Evolutionary conservation across 2,113 vertebrate species (phyloP).

Genomic region (Phocoena phocoena): DNA sequence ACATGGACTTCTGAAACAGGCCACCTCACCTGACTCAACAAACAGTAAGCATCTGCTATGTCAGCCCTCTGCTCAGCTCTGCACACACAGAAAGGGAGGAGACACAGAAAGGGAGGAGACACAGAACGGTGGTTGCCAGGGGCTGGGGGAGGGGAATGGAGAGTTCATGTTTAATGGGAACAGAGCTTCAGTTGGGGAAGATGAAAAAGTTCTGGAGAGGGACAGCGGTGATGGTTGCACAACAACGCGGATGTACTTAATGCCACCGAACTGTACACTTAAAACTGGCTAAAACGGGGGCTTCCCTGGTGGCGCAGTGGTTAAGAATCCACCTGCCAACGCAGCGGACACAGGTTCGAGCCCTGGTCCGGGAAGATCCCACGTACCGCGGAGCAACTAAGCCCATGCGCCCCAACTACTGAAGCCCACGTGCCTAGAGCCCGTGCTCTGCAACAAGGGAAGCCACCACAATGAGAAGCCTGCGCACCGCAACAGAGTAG

Average conservation of each 20-base stretch:
- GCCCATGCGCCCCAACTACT: no score
- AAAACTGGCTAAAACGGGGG: not conserved
- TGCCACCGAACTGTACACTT: not conserved
- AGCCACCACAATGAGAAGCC: no score
- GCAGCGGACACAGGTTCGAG: no score
- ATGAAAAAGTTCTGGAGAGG: not conserved
- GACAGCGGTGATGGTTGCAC: not conserved
- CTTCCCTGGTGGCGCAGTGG: no score
- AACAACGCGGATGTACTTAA: not conserved
- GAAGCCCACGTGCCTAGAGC: no score
- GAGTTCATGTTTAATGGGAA: not conserved
- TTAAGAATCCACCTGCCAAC: no score
- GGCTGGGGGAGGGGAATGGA: not conserved
- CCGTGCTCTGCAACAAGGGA: no score
- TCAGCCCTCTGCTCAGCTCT: not conserved
- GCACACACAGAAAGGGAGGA: not conserved
- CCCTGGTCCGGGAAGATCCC: no score
- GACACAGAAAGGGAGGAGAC: not conserved
- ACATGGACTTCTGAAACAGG: not conserved
- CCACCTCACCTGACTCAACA: not conserved
- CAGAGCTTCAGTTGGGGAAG: not conserved
- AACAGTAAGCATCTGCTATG: not conserved
- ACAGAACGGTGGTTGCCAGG: not conserved
- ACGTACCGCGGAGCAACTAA: no score
- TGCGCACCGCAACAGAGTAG: no score